Evolutionary conservation across 2,113 vertebrate species (phyloP), one percentile per base, ranked within the genome.

Genomic region (Cyanistes caeruleus): DNA sequence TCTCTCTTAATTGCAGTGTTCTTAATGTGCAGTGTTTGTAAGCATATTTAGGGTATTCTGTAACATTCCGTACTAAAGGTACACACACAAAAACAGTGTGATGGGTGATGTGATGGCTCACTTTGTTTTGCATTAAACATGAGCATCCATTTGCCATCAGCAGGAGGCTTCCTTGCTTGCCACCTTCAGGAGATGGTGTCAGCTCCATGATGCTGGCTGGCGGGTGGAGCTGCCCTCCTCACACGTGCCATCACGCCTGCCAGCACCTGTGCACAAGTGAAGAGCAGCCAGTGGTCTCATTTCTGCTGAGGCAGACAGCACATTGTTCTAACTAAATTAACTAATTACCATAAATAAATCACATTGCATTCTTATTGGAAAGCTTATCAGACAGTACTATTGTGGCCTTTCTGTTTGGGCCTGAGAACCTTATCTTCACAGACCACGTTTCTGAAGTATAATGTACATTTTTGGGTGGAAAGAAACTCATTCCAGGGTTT

Each of bases 341-440:
- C 70, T 87, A 89, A 94, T 94, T 93, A 85, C 39, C 74, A 93
- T 93, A 89, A 94, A 75, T 79, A 93, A 78, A 95, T 91, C 81
- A 82, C n/a, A 82, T 23, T 79, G 8, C 24, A 56, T 89, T 91
- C 49, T 67, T 94, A 56, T 15, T 79, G 44, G 52, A 84, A 87
- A 60, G 15, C 67, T 92, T 89, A 87, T 96, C 91, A 87, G 25
- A n/a, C 58, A 76, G 31, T 64, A 49, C 24, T 78, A 39, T 81
- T 90, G 64, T 23, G 82, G 52, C 41, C 5, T 75, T 89, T 91
- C 53, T 82, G 30, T 89, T 56, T 62, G 33, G 18, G 37, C 7
- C 33, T 55, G 46, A 81, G 64, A 84, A 80, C 9, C 35, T 94
- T 96, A 96, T 94, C 91, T 84, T 65, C 25, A 53, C 15, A 94